These are phyloP conservation scores for Basileuterus tristriatus DNA, from an alignment of 2,797 vertebrate genomes.

Conservation along the genomic window DNA sequence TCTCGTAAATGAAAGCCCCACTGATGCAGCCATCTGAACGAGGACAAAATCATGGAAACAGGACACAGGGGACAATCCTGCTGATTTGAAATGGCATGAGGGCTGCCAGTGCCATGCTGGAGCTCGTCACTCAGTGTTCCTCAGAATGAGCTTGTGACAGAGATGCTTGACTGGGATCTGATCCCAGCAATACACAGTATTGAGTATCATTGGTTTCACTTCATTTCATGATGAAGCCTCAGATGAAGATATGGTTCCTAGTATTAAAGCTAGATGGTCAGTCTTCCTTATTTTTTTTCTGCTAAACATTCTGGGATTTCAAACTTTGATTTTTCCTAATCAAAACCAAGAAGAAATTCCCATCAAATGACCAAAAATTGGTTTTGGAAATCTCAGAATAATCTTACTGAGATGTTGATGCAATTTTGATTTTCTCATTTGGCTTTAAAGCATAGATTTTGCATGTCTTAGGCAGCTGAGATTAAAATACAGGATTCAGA, in stretches of 20 bases:
- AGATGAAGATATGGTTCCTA: background rate
- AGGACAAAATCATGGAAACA: background rate
- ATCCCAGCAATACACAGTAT: background rate
- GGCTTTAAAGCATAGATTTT: background rate
- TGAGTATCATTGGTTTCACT: background rate
- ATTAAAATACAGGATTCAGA: constrained; percentile 22
- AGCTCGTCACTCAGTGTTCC: background rate
- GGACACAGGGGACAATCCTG: background rate
- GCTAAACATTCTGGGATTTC: background rate
- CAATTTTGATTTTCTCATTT: constrained; percentile 11
- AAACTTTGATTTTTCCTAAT: background rate
- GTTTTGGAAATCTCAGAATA: background rate
- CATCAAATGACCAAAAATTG: background rate
- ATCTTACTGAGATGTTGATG: background rate
- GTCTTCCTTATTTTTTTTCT: background rate
- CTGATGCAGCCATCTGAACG: background rate
- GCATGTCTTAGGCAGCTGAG: background rate
- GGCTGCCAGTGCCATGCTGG: background rate
- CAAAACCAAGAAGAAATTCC: background rate
- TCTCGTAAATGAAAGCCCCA: background rate
- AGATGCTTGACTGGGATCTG: background rate
- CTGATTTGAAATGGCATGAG: background rate
- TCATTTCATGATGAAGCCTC: background rate
- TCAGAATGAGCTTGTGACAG: background rate
- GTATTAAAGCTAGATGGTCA: background rate